Conservation (phyloP, 2,888 invertebrate genomes). For the Ormyrus pomaceus region DNA sequence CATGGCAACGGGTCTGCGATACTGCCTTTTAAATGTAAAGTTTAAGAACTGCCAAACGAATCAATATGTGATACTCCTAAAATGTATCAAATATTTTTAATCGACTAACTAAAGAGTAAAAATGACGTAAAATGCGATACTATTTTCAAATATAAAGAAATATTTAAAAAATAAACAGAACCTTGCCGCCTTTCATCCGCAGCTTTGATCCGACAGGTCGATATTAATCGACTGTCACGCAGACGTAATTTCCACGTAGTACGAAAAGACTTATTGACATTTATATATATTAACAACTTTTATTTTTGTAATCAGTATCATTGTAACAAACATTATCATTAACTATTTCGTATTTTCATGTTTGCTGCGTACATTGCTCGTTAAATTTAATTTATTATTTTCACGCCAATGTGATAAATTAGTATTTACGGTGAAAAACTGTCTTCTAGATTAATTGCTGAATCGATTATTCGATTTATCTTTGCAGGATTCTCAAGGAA, state of each 20-base stretch:
- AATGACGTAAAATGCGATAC: not conserved
- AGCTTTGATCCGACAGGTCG: constrained; percentile 56
- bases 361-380: constrained; percentile 50
- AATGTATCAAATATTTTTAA: constrained; percentile 37
- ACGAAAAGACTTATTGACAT: constrained; percentile 49
- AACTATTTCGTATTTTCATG: constrained; percentile 43
- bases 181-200: constrained; percentile 54
- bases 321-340: constrained; percentile 31
- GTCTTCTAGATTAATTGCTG: constrained; percentile 48
- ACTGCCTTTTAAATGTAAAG: constrained; percentile 37
- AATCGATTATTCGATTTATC: constrained; percentile 35
- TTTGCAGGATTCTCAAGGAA: constrained; percentile 20
- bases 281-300: constrained; percentile 44
- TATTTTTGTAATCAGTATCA: constrained; percentile 23
- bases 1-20: constrained; percentile 22
- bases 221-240: constrained; percentile 40
- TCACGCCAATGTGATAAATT: constrained; percentile 67
- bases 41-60: constrained; percentile 31
- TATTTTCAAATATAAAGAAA: constrained; percentile 39
- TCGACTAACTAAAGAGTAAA: constrained; percentile 1
- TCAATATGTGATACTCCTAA: constrained; percentile 14
- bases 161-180: not conserved
- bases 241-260: constrained; percentile 39
- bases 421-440: constrained; percentile 61
- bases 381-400: constrained; percentile 59